Conservation (phyloP, 2,888 invertebrate genomes). For the Drosophila algonquin region DNA sequence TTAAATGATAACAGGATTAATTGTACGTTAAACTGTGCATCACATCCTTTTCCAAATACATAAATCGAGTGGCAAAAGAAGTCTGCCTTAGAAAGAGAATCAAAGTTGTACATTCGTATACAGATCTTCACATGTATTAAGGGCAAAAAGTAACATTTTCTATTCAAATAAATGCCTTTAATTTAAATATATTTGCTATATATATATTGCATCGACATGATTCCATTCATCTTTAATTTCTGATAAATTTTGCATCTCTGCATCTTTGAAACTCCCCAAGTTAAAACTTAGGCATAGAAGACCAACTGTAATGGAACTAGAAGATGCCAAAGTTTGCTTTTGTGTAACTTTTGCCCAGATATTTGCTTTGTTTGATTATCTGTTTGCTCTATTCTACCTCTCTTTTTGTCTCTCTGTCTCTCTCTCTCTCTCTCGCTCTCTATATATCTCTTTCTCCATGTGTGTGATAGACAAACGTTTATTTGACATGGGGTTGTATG, state of each 20-base stretch:
- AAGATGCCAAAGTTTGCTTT: constrained; percentile 59
- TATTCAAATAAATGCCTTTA: neutral
- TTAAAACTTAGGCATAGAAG: constrained; percentile 30
- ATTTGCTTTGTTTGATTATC: constrained; percentile 70
- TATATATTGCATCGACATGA: neutral
- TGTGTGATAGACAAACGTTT: constrained; percentile 51
- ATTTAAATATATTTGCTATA: neutral
- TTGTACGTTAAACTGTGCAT: neutral
- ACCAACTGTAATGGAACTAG: constrained; percentile 24
- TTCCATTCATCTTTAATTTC: neutral
- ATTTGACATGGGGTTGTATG: constrained; percentile 55
- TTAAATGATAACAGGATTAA: neutral
- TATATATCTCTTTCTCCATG: neutral
- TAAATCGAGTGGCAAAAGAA: neutral
- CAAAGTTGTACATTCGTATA: too few species aligned
- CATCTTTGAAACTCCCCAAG: constrained; percentile 22
- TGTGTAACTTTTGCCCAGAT: constrained; percentile 52
- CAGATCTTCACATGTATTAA: neutral
- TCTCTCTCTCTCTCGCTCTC: neutral
- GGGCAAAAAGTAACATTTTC: neutral
- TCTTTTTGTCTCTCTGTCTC: neutral
- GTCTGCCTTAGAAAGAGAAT: neutral
- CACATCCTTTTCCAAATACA: too few species aligned
- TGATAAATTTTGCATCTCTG: constrained; percentile 3
- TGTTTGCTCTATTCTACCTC: constrained; percentile 49